Evolutionary conservation across 1,140 invertebrate genomes (phyloP), one percentile per base, ranked within the genome.

Genomic region (Calephelis nemesis): DNA sequence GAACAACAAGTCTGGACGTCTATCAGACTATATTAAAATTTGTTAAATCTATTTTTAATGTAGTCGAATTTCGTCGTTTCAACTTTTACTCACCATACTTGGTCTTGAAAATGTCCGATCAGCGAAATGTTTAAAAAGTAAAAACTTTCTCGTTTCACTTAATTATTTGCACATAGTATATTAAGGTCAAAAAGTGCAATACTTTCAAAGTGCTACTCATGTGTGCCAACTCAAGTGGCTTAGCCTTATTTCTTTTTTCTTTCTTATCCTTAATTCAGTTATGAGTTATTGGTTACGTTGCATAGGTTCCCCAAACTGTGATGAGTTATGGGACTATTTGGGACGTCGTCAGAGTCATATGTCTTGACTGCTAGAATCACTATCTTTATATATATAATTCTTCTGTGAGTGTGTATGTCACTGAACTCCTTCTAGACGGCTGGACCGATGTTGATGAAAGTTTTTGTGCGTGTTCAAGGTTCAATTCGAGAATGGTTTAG

Each of bases 231-330:
- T 71, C 76, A 79, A 81, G 70, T 74, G 78, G 74, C 76, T 77
- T 82, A 79, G 68, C 84, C 83, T 76, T 86, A 85, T 86, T 86
- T 86, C 30, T 30, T 30, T 30, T 86, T 86, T 86, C 30, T 30
- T 30, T 30, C 76, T 77, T 82, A 79, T 66, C 84, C 83, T 76
- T 86, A 85, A 85, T 86, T 86, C 76, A 64, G 71, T 73, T 74
- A 76, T 78, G 68, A 79, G 62, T 84, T 83, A 76, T 74, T 78
- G 81, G 76, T 74, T 70, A 65, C 47, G 65, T 71, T 45, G 7
- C 42, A 8, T 30, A 45, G 68, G 77, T 76, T 80, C 77, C 81
- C 80, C 74, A 45, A 45, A 45, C 42, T 45, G 42, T 45, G 42
- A 30, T 30, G 4, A 3, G 2, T 30, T 1, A 30, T 30, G 4